Base-by-base conservation (phyloP, 2,888 invertebrate species). In the Drepana falcataria region DNA sequence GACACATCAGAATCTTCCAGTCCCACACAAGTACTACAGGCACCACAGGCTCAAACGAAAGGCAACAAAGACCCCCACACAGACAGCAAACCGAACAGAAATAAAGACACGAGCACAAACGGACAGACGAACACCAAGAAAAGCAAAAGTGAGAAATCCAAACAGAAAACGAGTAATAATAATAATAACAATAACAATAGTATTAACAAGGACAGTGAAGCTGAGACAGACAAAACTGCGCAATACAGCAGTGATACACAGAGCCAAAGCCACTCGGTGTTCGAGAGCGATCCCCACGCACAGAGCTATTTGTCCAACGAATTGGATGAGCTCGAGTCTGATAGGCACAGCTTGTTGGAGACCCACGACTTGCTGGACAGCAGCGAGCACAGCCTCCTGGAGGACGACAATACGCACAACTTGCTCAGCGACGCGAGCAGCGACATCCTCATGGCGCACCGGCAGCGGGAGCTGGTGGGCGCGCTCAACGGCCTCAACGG, bases 1-100 rank as follows among this genome's bases (percentile, higher is more conserved):
- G 85, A 87, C 79, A 87, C 86, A 76, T 87, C 91, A 85, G 88
- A 87, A 83, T 85, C 87, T 56, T 88, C 85, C 81, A 91, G 89
- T 83, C 87, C 88, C 69, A 86, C 84, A 69, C 83, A 81, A 76
- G 21, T 21, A 21, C 64, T 74, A 61, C 67, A 72, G 69, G 57
- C 66, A 62, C 75, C 75, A 68, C 84, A 91, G 85, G 77, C 92
- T 85, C 83, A 92, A 91, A 82, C 77, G 62, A 87, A 82, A 80
- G 73, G 68, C 63, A 87, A 83, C 76, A 91, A 91, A 83, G 91
- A 85, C 65, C 72, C 77, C 67, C 90, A 91, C 75, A 83, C 78
- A 59, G 87, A 75, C 34, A 77, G 76, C 73, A 87, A 86, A 81
- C 67, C 80, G 49, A 85, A 71, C 66, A 82, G 81, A 73, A 85